Evolutionary conservation across 2,797 vertebrate species (phyloP), one percentile per base, ranked within the genome.

Genomic region (Mormyrops attenuatus): DNA sequence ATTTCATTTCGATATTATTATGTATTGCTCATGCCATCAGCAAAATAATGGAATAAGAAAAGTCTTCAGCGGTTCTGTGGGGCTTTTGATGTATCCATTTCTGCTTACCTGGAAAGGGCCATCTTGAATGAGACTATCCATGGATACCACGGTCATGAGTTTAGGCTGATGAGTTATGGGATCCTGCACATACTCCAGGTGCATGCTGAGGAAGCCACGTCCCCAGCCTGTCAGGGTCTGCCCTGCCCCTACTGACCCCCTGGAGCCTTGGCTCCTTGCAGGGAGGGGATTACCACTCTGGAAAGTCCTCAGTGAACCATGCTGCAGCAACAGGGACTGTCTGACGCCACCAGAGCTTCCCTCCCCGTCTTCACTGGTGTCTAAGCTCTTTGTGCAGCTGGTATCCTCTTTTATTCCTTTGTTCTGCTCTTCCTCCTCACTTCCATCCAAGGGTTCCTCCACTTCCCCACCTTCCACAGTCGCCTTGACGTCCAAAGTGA

Each of bases 191-290:
- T 0, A 13, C 90, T 95, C 95, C 90, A 91, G 90, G n/a, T 90
- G 17, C 86, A 95, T 90, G 85, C 94, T 92, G 57, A 92, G 2
- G 0, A 96, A 96, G 69, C 95, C 95, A 0, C 95, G 92, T 34
- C 95, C 95, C 94, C 95, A 95, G 0, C 91, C 80, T 0, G 92
- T 91, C 22, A 95, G 92, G 47, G 91, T 91, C 0, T 88, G 84
- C 11, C 90, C 89, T 0, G 57, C 52, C 55, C 90, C 90, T n/a
- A 88, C 69, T 9, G 88, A 60, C 7, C 34, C 89, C 0, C 2
- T 5, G 0, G 22, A 88, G 8, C 88, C 90, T 0, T 0, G 7
- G 0, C 0, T 57, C n/a, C 52, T 84, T 22, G 15, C 53, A 3
- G 85, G 87, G 55, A 91, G 86, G 0, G 88, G 34, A 0, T 92